These are phyloP conservation scores for Onthophagus taurus DNA, from an alignment of 1,140 invertebrate species.

Conservation along the genomic window DNA sequence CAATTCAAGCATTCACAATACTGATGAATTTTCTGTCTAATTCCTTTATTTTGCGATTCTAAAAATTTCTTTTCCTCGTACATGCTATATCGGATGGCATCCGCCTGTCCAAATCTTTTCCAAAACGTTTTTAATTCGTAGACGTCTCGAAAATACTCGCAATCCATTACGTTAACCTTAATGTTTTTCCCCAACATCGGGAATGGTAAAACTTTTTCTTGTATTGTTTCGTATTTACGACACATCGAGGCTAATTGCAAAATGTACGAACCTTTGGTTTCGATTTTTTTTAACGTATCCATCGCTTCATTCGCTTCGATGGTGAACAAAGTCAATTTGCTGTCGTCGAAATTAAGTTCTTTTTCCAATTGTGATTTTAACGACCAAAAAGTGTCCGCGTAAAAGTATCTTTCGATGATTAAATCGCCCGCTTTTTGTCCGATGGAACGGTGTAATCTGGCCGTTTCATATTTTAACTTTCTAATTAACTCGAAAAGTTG, in stretches of 20 bases:
- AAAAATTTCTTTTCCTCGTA: conserved; percentile 28
- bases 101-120: conserved; percentile 25
- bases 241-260: conserved; percentile 44
- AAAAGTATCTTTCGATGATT: conserved; percentile 21
- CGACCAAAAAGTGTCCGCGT: conserved; percentile 17
- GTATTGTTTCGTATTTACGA: conserved; percentile 46
- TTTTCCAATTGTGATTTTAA: conserved; percentile 22
- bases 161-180: neutral
- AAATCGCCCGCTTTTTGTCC: conserved; percentile 11
- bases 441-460: neutral
- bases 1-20: conserved; percentile 27
- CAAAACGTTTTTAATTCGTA: conserved; percentile 25
- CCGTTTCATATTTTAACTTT: conserved; percentile 19
- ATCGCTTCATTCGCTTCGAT: conserved; percentile 19
- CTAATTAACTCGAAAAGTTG: conserved; percentile 17
- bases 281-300: conserved; percentile 24
- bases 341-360: conserved; percentile 20
- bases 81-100: conserved; percentile 21
- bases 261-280: conserved; percentile 43
- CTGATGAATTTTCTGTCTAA: conserved; percentile 20
- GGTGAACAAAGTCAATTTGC: conserved; percentile 20
- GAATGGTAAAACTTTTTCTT: conserved; percentile 47
- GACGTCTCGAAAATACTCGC: neutral
- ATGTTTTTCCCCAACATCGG: conserved; percentile 6
- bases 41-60: conserved; percentile 23